Base-by-base conservation (phyloP, 1,140 invertebrate species). In the Temnothorax nylanderi region DNA sequence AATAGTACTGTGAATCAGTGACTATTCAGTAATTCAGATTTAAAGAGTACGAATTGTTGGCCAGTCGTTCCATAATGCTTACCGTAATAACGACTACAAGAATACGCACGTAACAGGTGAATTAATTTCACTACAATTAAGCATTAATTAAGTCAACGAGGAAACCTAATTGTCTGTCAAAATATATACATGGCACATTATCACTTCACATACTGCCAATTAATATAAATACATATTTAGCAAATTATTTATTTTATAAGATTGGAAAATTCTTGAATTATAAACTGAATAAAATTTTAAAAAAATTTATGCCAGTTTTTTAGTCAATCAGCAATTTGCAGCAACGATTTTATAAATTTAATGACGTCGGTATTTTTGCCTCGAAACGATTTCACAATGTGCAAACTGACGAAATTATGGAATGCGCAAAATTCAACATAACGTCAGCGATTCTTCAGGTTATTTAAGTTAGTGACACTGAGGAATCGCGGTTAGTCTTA, bases 41-140 rank as follows among this genome's bases (percentile, higher is more conserved):
- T 26, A 26, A 0, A 26, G 26, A 26, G 26, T 26, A 69, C 71
- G 75, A 89, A 89, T 85, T 80, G 65, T 81, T 74, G 62, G 58
- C 44, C 26, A 88, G 64, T 65, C 37, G 88, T 90, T 90, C 89
- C 86, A 64, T 37, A 44, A 81, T 65, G 62, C 85, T 88, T 71
- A 49, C 32, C 71, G 49, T 56, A 47, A 44, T 84, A 90, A 47
- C 11, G 44, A 65, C n/a, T n/a, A n/a, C 7, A 7, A n/a, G 21
- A 72, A 34, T 58, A n/a, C 64, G 49, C 65, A 64, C 16, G 58
- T 88, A 90, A 91, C 82, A 77, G 65, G 37, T 56, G 58, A 37
- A 3, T 82, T 69, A 82, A 74, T 56, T 60, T 67, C 18, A 41
- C 54, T 76, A 80, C 49, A 90, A 90, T 90, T 90, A 90, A 49